Evolutionary conservation across 2,797 vertebrate species (phyloP), one percentile per base, ranked within the genome.

Genomic region (Synaphobranchus kaupii): DNA sequence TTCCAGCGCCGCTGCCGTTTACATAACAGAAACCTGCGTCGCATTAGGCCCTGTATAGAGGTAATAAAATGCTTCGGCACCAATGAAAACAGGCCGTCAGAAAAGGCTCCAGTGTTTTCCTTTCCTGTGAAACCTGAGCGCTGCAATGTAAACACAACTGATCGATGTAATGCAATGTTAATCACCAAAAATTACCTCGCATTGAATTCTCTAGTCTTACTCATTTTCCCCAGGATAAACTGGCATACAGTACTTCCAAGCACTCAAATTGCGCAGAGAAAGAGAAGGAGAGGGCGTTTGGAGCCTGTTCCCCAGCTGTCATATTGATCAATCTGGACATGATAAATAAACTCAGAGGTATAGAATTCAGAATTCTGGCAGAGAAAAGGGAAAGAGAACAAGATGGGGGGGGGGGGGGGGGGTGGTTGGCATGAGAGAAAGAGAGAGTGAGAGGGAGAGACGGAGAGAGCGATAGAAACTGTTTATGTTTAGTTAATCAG

Each of bases 401-500:
- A 48, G 22, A 86, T 10, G n/a, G n/a, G 25, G 10, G 9, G 22
- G 60, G 60, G 25, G 60, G 60, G 5, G 25, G n/a, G 63, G 63
- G 25, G n/a, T 20, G 25, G 12, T 12, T 12, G 25, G 56, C 44
- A 28, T 20, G 56, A 52, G 34, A 54, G 17, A 50, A 20, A 87
- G 63, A 52, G 44, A 50, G 17, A 28, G 85, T 47, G 22, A 48
- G 39, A 34, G 13, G 44, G 15, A 8, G 5, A 44, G 31, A 60
- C 39, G 20, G 1, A 83, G 71, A 87, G 15, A 17, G 86, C 71
- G 31, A 63, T 52, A 71, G 12, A 82, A n/a, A 52, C 22, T 25
- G 84, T 68, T 78, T 80, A 68, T 63, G 50, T 81, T 54, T 76
- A n/a, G 12, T 88, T 86, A 86, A 87, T 87, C 82, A 86, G 84